Conservation (phyloP, 2,797 vertebrate species). For the Tenualosa ilisha region DNA sequence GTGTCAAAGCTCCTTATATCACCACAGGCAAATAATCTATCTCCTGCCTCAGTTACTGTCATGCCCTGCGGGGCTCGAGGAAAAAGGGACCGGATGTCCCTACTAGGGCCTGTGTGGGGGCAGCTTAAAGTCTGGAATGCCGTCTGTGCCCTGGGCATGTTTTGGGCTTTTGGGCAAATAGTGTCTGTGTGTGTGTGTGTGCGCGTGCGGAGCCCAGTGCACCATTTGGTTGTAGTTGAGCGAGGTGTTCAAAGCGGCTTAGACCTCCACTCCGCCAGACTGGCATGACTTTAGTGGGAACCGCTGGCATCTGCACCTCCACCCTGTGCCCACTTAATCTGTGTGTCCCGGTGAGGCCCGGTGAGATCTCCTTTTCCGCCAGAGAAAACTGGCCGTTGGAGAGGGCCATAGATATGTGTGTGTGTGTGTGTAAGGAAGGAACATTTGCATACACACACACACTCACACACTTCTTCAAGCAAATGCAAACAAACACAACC, state of each 20-base stretch:
- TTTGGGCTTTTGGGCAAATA: neutral
- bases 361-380: neutral
- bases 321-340: neutral
- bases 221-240: neutral
- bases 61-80: neutral
- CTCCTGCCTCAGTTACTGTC: neutral
- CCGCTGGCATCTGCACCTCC: neutral
- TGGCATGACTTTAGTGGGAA: conserved; percentile 17
- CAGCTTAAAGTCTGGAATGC: neutral
- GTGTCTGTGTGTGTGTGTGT: too few species aligned
- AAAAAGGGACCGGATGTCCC: neutral
- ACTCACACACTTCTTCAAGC: too few species aligned
- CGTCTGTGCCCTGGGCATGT: neutral
- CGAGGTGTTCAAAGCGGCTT: neutral
- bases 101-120: neutral
- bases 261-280: neutral
- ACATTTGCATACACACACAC: too few species aligned
- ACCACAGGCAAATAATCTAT: neutral
- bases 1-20: neutral
- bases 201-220: neutral
- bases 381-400: neutral
- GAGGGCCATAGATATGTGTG: neutral
- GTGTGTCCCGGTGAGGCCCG: neutral
- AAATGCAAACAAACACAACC: too few species aligned
- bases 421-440: too few species aligned